Conservation (phyloP, 2,888 invertebrate species). For the Ichneumon xanthorius region DNA sequence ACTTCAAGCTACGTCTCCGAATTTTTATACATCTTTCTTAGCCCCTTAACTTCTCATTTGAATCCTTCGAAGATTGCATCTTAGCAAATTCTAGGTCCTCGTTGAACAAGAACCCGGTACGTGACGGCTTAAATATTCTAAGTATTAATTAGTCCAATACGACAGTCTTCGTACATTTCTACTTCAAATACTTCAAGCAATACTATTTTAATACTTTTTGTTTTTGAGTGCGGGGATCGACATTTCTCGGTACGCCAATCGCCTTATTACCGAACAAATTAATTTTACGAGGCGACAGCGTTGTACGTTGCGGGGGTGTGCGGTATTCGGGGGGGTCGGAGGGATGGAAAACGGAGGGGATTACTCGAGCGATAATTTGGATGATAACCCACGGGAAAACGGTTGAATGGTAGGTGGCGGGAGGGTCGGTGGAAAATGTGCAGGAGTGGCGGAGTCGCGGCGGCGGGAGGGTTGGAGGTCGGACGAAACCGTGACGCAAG, state of each 20-base stretch:
- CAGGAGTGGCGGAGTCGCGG: conserved; percentile 49
- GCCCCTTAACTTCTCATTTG: no score
- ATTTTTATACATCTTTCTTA: no score
- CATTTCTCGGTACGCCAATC: conserved; percentile 18
- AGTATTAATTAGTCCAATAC: no score
- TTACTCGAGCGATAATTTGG: conserved; percentile 40
- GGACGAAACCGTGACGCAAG: conserved; percentile 73
- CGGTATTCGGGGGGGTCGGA: not conserved
- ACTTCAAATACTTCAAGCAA: no score
- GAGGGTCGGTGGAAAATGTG: conserved; percentile 67
- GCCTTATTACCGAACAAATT: conserved; percentile 30
- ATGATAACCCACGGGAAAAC: conserved; percentile 43
- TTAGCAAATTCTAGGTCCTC: no score
- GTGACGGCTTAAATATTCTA: no score
- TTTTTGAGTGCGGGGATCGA: not conserved
- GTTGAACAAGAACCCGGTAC: no score
- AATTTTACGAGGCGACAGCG: conserved; percentile 15
- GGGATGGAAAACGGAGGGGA: conserved; percentile 11
- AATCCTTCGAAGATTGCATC: no score
- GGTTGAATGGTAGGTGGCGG: conserved; percentile 45
- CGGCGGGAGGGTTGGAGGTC: conserved; percentile 51
- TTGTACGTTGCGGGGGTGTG: conserved; percentile 1
- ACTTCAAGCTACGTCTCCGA: no score
- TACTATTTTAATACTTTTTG: no score
- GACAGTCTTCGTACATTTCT: no score